Conservation (phyloP, 2,113 vertebrate genomes). For the Arvicanthis niloticus region DNA sequence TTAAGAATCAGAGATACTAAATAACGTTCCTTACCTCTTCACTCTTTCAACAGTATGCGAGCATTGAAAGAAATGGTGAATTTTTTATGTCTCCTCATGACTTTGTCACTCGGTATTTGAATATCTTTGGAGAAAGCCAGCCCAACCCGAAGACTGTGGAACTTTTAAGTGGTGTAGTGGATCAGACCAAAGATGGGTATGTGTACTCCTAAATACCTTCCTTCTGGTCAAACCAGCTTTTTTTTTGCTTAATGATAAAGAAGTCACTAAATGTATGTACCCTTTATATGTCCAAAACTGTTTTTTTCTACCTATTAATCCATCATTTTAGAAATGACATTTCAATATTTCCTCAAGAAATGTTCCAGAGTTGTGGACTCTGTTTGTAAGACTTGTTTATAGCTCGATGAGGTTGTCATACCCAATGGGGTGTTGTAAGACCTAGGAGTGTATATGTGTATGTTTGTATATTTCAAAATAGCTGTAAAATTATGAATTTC, state of each 20-base stretch:
- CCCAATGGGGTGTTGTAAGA: not conserved
- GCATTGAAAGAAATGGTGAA: conserved; percentile 92
- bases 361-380: not conserved
- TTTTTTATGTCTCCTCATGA: conserved; percentile 92
- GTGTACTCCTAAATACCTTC: conserved; percentile 65
- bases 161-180: conserved; percentile 91
- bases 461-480: conserved; percentile 27
- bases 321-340: conserved; percentile 9
- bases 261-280: conserved; percentile 22
- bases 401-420: not conserved
- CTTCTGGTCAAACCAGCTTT: conserved; percentile 15
- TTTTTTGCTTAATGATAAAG: conserved; percentile 28
- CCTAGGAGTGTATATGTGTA: not conserved
- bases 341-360: not conserved
- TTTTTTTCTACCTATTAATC: not conserved
- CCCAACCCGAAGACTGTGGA: conserved; percentile 88
- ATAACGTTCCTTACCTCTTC: not conserved
- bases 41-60: conserved; percentile 89
- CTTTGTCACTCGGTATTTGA: conserved; percentile 91
- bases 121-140: conserved; percentile 89
- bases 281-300: not conserved
- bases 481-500: conserved; percentile 52
- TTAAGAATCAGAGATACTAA: conserved; percentile 41
- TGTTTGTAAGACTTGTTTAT: not conserved
- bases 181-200: conserved; percentile 95